A percentile compares a stretch with the other conserved stretches of the same genome.
Conservation (phyloP, 2,113 vertebrate species). For the Oxyruncus cristatus region DNA sequence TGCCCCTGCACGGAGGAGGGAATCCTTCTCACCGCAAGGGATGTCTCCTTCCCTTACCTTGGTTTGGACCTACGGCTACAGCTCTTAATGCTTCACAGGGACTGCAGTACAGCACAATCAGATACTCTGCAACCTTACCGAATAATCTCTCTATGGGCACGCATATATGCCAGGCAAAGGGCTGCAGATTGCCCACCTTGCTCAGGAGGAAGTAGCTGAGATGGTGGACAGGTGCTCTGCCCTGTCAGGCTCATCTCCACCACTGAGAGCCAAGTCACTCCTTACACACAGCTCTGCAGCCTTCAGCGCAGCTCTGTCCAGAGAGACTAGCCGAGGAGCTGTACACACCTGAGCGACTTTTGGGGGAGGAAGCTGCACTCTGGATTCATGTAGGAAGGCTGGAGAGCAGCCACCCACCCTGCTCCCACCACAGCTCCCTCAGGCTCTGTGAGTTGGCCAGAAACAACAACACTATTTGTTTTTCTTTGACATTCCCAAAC, state of each 20-base stretch:
- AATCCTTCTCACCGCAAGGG: neutral
- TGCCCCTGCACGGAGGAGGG: accelerated
- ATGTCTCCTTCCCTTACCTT: neutral
- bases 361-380: neutral
- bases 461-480: neutral
- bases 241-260: neutral
- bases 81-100: accelerated
- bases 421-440: neutral
- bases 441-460: accelerated
- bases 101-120: neutral
- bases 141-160: neutral
- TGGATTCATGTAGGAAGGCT: neutral
- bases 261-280: accelerated
- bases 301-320: neutral
- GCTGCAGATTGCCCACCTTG: neutral
- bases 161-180: accelerated
- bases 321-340: neutral
- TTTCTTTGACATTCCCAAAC: neutral
- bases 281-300: neutral
- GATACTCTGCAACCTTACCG: neutral
- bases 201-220: neutral
- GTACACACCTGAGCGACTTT: neutral
- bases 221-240: neutral
- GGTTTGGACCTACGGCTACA: neutral
- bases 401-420: neutral